These are phyloP conservation scores for Smittia aterrima DNA, from an alignment of 2,888 invertebrate genomes.

Conservation along the genomic window DNA sequence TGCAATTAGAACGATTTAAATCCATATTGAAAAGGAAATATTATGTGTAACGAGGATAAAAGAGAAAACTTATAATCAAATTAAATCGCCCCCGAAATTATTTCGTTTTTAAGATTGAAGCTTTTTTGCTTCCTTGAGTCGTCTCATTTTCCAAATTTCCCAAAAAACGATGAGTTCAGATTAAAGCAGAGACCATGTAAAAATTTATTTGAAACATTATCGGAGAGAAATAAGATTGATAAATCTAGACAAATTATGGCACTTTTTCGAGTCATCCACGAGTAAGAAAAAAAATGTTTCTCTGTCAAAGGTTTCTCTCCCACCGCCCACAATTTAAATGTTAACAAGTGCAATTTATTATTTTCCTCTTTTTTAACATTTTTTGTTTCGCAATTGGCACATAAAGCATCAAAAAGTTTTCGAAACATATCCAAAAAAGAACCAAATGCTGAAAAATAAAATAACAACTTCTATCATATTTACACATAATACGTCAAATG, in stretches of 20 bases:
- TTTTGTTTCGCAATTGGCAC: conserved; percentile 29
- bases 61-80: conserved; percentile 24
- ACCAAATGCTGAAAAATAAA: neutral
- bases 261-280: neutral
- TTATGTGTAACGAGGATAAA: conserved; percentile 35
- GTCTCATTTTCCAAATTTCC: too few species aligned
- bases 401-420: conserved; percentile 21
- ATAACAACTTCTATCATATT: neutral
- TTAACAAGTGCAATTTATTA: conserved; percentile 31
- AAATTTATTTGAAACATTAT: conserved; percentile 20
- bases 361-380: neutral
- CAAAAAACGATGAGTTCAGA: too few species aligned
- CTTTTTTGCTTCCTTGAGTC: too few species aligned
- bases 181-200: neutral
- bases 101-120: neutral
- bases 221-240: conserved; percentile 41
- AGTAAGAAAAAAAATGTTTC: too few species aligned
- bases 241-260: conserved; percentile 24
- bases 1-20: conserved; percentile 40
- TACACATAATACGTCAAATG: conserved; percentile 39
- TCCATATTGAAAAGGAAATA: conserved; percentile 25
- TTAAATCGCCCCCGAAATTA: neutral
- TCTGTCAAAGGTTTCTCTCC: neutral
- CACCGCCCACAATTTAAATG: neutral
- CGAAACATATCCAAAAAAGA: conserved; percentile 29